A percentile compares a stretch with the other conserved stretches of the same genome.
Conservation (phyloP, 2,797 vertebrate genomes). For the Tadarida brasiliensis region DNA sequence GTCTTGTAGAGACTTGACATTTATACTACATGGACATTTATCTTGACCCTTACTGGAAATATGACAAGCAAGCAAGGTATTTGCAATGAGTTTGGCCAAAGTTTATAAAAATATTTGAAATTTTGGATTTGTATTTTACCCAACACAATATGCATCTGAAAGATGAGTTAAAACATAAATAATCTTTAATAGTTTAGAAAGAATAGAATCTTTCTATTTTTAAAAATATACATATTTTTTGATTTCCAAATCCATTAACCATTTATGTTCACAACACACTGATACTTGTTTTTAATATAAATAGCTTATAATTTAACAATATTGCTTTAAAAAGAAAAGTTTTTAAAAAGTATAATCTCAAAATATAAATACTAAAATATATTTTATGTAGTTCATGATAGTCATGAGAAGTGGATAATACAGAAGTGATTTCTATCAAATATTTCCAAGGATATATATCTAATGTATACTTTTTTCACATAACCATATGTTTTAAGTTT, state of each 20-base stretch:
- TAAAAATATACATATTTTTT: neutral
- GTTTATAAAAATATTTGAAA: conserved; percentile 42
- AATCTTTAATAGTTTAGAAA: conserved; percentile 49
- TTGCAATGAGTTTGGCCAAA: conserved; percentile 47
- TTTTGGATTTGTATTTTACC: conserved; percentile 57
- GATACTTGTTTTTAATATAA: conserved; percentile 50
- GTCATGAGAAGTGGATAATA: conserved; percentile 32
- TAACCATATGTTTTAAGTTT: conserved; percentile 49
- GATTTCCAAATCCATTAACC: conserved; percentile 35
- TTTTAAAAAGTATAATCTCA: conserved; percentile 34
- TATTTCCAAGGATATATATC: conserved; percentile 60
- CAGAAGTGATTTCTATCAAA: conserved; percentile 48
- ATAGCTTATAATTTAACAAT: conserved; percentile 45
- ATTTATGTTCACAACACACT: conserved; percentile 26
- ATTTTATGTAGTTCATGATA: conserved; percentile 45
- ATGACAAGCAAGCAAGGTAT: conserved; percentile 6
- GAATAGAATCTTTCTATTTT: neutral
- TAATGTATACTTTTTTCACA: conserved; percentile 40
- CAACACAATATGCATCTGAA: conserved; percentile 9
- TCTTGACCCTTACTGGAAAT: conserved; percentile 58
- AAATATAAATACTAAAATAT: conserved; percentile 58
- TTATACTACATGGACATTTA: conserved; percentile 40
- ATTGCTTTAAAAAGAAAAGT: conserved; percentile 30
- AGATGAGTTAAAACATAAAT: conserved; percentile 61
- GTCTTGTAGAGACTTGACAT: conserved; percentile 16